A percentile compares a stretch with the other conserved stretches of the same genome.
Evolutionary conservation across 2,888 invertebrate genomes (phyloP).

Genomic region (Patella pellucida): DNA sequence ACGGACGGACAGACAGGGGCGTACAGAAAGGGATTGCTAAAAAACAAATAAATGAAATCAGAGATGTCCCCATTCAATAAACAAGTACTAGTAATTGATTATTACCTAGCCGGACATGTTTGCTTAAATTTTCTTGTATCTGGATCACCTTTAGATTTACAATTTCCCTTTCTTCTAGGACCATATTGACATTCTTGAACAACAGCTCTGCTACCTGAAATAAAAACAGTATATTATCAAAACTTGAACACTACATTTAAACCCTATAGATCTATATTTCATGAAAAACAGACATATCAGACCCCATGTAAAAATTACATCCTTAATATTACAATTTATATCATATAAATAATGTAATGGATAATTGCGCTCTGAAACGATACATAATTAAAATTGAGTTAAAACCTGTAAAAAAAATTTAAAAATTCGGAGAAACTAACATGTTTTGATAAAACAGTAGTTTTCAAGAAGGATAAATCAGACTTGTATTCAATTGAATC

Average conservation of each 20-base stretch:
- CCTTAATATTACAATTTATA: neutral
- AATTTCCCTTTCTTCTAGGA: conserved; percentile 67
- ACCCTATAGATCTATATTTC: no score
- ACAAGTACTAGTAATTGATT: no score
- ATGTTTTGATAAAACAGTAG: no score
- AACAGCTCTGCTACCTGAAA: conserved; percentile 68
- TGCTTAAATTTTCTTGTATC: conserved; percentile 57
- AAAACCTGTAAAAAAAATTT: neutral
- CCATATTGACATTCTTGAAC: conserved; percentile 72
- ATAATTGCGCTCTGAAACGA: neutral
- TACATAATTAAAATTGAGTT: neutral
- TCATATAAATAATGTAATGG: neutral
- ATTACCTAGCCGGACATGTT: conserved; percentile 69
- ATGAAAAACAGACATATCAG: no score
- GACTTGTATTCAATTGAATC: no score
- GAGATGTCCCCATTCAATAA: no score
- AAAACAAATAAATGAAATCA: no score
- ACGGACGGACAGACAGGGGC: no score
- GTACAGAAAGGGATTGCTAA: no score
- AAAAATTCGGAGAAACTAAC: no score
- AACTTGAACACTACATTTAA: neutral
- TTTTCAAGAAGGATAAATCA: no score
- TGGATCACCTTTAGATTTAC: conserved; percentile 45
- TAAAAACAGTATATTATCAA: neutral
- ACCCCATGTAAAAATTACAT: neutral